Conservation (phyloP, 2,797 vertebrate genomes). For the Microhierax caerulescens region DNA sequence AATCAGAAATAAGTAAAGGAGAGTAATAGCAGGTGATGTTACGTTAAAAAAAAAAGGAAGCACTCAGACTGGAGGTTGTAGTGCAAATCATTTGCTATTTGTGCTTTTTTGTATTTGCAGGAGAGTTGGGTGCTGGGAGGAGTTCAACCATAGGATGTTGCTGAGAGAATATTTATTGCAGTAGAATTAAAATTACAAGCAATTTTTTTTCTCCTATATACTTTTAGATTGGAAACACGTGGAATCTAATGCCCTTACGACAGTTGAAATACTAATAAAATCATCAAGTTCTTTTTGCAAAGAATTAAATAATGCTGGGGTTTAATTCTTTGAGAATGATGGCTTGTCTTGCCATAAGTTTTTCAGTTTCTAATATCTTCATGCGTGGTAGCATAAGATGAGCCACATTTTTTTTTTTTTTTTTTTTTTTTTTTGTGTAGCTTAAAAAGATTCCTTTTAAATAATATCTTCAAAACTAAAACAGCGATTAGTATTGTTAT, state of each 20-base stretch:
- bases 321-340: background rate
- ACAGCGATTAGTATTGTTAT: fast-evolving
- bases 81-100: background rate
- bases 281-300: background rate
- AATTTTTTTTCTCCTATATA: background rate
- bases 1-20: background rate
- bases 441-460: background rate
- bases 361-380: background rate
- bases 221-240: background rate
- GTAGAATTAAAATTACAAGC: background rate
- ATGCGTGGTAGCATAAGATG: background rate
- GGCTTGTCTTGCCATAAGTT: background rate
- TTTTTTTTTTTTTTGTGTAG: background rate
- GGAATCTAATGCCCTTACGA: background rate
- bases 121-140: background rate
- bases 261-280: background rate
- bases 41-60: background rate
- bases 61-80: background rate
- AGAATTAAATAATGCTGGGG: background rate
- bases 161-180: constrained; percentile 18
- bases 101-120: background rate
- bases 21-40: background rate
- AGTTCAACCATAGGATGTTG: background rate
- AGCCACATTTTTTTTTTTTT: background rate
- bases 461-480: background rate